These are phyloP conservation scores for Rousettus madagascariensis DNA, from an alignment of 2,797 vertebrate genomes.

Conservation along the genomic window DNA sequence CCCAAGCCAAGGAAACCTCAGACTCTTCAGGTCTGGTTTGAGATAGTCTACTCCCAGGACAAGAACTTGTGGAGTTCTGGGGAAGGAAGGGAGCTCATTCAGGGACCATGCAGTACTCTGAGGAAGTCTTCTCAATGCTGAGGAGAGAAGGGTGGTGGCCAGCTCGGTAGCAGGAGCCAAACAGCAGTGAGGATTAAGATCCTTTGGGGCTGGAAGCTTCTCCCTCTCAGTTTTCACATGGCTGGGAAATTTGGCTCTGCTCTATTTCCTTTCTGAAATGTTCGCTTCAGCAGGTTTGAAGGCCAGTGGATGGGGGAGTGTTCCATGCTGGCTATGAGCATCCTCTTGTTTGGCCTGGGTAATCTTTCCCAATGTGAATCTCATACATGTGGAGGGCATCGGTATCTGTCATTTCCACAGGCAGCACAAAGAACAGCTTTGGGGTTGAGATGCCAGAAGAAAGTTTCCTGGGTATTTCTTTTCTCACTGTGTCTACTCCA, in stretches of 20 bases:
- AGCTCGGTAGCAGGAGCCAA: neutral
- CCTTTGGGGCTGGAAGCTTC: neutral
- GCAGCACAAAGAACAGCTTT: neutral
- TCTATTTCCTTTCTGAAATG: constrained; percentile 62
- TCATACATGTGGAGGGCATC: neutral
- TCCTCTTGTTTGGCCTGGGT: neutral
- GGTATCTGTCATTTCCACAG: neutral
- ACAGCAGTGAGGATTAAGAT: neutral
- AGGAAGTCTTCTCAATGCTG: neutral
- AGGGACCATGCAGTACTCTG: neutral
- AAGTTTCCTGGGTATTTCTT: neutral
- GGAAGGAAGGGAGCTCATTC: neutral
- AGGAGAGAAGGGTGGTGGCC: neutral
- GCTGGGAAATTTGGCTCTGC: constrained; percentile 58
- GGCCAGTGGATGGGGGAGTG: neutral
- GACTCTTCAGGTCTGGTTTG: neutral
- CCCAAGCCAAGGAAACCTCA: neutral
- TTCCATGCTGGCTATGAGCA: neutral
- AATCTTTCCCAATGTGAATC: neutral
- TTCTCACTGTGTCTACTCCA: neutral
- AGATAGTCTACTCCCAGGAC: neutral
- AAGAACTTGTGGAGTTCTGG: neutral
- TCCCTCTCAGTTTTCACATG: neutral
- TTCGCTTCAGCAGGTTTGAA: constrained; percentile 43
- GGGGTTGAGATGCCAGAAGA: neutral